Base-by-base conservation (phyloP, 2,113 vertebrate genomes). In the Rhodinocichla rosea region DNA sequence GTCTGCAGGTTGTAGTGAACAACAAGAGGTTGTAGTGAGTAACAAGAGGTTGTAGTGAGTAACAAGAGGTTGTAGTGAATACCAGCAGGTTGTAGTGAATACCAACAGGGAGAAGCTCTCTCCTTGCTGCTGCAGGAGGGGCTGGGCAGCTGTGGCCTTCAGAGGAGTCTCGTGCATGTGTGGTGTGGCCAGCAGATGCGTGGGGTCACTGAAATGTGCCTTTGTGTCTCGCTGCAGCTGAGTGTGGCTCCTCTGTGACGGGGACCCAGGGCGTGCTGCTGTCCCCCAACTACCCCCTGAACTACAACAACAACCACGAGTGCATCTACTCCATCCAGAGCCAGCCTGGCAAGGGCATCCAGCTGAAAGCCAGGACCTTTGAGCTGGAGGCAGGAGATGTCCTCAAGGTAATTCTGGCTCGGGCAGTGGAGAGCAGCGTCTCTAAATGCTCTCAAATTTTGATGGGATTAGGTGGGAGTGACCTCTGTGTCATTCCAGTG, bases 311-410 rank as follows among this genome's bases (percentile, higher is more conserved):
- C 98, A 98, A 99, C 98, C 99, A 99, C 2, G 99, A 99, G 95
- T 99, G 99, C 97, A 99, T 99, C 98, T 99, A 99, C 98, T 99
- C 99, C 96, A 99, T 99, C 98, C 99, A 99, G 98, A 99, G 99
- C 12, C 99, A 99, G 96, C 98, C 99, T 1, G 99, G 99, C 23
- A 99, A 99, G 94, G 99, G 99, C 35, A 99, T 99, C 96, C 99
- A 99, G 95, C 98, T 99, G 45, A 98, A 98, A 94, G 99, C 99
- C 79, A 98, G 98, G 73, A 98, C 99, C 35, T 99, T 99, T 60
- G 97, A 98, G 60, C 98, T 99, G 90, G 98, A 99, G 73, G 98
- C 98, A 30, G 99, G 99, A 52, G 99, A 99, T 95, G 83, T 99
- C 50, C 98, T 99, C 70, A 99, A 99, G 99, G 99, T 99, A 98